Evolutionary conservation across 2,888 invertebrate species (phyloP).

Genomic region (Stenurella melanura): DNA sequence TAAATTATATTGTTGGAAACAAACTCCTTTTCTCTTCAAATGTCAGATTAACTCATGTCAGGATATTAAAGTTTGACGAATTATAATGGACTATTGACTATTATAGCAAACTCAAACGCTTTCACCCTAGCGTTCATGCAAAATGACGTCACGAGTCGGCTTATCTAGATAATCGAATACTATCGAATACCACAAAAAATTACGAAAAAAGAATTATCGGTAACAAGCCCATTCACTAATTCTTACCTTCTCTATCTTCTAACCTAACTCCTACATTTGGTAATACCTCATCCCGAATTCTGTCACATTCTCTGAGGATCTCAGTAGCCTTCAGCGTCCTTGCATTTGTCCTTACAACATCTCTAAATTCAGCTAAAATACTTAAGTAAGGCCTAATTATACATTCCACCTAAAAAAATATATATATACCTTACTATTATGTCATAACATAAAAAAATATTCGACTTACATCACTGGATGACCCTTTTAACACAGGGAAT

Average conservation of each 20-base stretch:
- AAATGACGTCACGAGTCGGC: too few species aligned
- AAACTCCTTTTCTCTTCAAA: too few species aligned
- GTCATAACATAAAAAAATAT: neutral
- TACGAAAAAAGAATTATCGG: too few species aligned
- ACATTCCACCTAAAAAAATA: slow-evolving; percentile 77
- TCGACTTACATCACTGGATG: slow-evolving; percentile 66
- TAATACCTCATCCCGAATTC: slow-evolving; percentile 88
- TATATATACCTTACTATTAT: neutral
- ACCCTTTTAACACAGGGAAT: slow-evolving; percentile 74
- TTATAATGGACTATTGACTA: too few species aligned
- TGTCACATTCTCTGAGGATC: slow-evolving; percentile 91
- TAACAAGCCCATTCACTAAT: too few species aligned
- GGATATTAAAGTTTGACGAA: too few species aligned
- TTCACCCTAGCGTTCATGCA: too few species aligned
- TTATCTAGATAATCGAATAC: too few species aligned
- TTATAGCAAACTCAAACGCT: too few species aligned
- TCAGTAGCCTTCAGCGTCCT: slow-evolving; percentile 78
- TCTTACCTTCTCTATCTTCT: slow-evolving; percentile 88
- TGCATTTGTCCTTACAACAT: slow-evolving; percentile 83
- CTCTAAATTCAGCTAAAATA: slow-evolving; percentile 90
- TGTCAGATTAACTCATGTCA: too few species aligned
- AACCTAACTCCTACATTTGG: slow-evolving; percentile 95
- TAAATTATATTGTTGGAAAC: too few species aligned
- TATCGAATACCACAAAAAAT: too few species aligned
- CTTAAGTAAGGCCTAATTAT: slow-evolving; percentile 92